A percentile compares a stretch with the other conserved stretches of the same genome.
These are phyloP conservation scores for Campylomormyrus tamandua DNA, from an alignment of 2,113 vertebrate genomes.

Conservation along the genomic window DNA sequence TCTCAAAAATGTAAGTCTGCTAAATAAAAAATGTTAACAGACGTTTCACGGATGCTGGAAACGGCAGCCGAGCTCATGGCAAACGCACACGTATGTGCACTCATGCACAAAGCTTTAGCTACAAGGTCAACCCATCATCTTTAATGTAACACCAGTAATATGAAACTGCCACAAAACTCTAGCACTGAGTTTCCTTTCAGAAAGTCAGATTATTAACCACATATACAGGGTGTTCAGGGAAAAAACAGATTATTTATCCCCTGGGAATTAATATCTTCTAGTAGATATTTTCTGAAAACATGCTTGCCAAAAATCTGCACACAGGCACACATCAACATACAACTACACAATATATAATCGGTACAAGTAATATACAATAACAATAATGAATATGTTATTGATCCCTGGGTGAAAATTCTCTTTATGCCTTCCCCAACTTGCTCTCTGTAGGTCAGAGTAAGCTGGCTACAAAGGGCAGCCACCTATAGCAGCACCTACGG, in stretches of 20 bases:
- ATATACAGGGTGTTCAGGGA: not conserved
- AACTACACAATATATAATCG: not conserved
- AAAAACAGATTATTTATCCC: not conserved
- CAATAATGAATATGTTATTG: too few relatives aligned
- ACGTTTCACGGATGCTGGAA: not conserved
- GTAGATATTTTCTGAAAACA: not conserved
- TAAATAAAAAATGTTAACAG: not conserved
- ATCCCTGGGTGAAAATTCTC: too few relatives aligned
- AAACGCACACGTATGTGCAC: not conserved
- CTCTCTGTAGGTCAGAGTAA: too few relatives aligned
- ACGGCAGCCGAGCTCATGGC: not conserved
- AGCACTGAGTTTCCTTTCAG: not conserved
- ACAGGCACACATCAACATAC: not conserved
- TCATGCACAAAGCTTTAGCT: not conserved
- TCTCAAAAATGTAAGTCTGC: not conserved
- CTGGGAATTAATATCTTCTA: not conserved
- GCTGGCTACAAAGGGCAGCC: too few relatives aligned
- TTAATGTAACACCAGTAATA: not conserved
- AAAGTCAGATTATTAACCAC: not conserved
- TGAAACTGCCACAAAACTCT: not conserved
- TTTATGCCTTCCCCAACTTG: too few relatives aligned
- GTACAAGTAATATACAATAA: not conserved
- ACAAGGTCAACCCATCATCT: not conserved
- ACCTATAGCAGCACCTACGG: too few relatives aligned
- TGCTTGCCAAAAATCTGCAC: not conserved